Percentiles rank a stretch among this genome's conserved stretches.
Evolutionary conservation across 2,113 vertebrate genomes (phyloP).

Genomic region (Amblyornis subalaris): DNA sequence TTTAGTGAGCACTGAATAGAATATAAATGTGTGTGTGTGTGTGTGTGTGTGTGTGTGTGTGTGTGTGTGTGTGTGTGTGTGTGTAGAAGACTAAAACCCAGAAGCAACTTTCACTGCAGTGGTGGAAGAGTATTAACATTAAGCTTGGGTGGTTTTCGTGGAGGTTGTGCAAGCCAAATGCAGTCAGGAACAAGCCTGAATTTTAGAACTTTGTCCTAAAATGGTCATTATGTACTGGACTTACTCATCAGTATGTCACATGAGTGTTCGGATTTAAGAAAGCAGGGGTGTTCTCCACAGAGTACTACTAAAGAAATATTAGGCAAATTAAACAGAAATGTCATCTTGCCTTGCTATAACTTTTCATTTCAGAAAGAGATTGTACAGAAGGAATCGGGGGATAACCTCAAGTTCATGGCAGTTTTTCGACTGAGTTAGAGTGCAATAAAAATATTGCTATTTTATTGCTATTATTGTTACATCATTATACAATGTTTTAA

Average conservation of each 20-base stretch:
- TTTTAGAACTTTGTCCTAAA: background rate
- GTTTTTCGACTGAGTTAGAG: background rate
- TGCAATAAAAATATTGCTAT: background rate
- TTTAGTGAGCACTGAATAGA: background rate
- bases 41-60: accelerated
- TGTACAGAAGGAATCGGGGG: background rate
- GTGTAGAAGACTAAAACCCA: background rate
- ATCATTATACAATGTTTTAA: background rate
- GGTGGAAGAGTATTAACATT: background rate
- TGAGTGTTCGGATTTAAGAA: background rate
- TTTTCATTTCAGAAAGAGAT: background rate
- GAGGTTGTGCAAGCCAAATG: background rate
- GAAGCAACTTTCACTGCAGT: background rate
- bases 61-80: accelerated
- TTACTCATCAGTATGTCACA: background rate
- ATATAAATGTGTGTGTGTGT: accelerated
- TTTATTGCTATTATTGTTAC: background rate
- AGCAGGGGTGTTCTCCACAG: background rate
- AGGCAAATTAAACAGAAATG: background rate
- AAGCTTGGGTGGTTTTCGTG: background rate
- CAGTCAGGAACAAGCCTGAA: background rate
- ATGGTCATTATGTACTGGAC: background rate
- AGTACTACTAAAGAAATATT: background rate
- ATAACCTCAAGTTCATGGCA: background rate
- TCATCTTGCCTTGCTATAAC: background rate